phyloP scores from a whole-genome alignment of 2,888 invertebrate genomes.

The Rambutsinella grinnellia region DNA sequence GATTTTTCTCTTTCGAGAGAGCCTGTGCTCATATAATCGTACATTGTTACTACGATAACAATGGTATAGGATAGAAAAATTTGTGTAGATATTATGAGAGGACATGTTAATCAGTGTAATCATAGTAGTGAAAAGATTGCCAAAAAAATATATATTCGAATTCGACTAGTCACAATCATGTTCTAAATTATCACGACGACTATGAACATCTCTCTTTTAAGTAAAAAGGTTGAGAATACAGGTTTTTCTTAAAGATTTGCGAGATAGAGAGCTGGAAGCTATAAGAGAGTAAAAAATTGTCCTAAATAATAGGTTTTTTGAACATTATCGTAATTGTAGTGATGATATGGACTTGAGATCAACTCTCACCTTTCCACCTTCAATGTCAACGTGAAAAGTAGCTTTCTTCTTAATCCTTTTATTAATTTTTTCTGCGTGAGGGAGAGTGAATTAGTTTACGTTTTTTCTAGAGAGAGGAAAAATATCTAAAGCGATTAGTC shows the following conservation, averaged over 20 bases:
- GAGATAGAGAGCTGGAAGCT: constrained; percentile 40
- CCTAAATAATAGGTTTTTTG: constrained; percentile 29
- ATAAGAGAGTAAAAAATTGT: constrained; percentile 41
- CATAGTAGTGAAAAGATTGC: constrained; percentile 35
- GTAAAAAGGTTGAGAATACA: constrained; percentile 13
- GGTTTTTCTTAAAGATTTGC: constrained; percentile 14
- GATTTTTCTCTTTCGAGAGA: too few species aligned
- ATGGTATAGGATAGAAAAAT: background rate
- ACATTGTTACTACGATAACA: background rate
- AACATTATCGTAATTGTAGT: background rate
- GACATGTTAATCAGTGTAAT: constrained; percentile 45
- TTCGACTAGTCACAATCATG: constrained; percentile 43
- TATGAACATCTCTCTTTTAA: background rate
- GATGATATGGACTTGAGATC: background rate
- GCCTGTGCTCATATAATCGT: background rate
- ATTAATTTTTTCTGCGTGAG: background rate
- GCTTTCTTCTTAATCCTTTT: background rate
- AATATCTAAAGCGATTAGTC: background rate
- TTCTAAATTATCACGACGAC: constrained; percentile 38
- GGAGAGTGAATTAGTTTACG: background rate
- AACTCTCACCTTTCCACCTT: background rate
- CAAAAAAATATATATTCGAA: constrained; percentile 37
- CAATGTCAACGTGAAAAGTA: background rate
- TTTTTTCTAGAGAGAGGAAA: background rate
- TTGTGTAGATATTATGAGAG: background rate